Evolutionary conservation across 2,113 vertebrate genomes (phyloP).

Genomic region (Sinocyclocheilus maitianheensis): DNA sequence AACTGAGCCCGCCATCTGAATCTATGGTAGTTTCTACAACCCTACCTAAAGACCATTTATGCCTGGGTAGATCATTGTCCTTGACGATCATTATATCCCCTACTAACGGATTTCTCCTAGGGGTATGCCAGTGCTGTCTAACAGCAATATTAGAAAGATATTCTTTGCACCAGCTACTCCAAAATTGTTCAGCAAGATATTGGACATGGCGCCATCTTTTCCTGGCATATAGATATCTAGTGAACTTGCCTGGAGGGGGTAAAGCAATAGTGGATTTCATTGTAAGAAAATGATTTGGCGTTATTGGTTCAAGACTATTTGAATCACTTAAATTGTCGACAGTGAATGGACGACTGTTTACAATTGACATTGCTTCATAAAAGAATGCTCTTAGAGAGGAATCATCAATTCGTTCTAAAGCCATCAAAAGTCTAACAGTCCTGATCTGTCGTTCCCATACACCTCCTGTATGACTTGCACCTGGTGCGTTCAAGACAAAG

Average conservation of each 20-base stretch:
- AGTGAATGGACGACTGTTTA: not conserved
- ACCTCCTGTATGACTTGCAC: no score
- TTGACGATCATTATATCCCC: not conserved
- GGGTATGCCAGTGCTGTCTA: not conserved
- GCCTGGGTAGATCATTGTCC: no score
- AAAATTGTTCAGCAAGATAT: slow-evolving; percentile 3
- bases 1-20: no score
- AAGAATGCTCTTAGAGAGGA: not conserved
- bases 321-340: not conserved
- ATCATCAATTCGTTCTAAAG: not conserved
- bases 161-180: not conserved
- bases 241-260: not conserved
- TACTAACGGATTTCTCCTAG: not conserved
- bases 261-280: slow-evolving; percentile 1
- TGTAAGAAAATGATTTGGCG: not conserved
- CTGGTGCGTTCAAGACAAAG: not conserved
- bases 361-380: not conserved
- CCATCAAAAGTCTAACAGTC: not conserved
- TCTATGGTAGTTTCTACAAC: no score
- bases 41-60: no score
- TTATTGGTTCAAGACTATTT: not conserved
- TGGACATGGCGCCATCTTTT: not conserved
- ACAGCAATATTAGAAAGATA: not conserved
- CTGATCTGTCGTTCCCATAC: not conserved
- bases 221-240: not conserved